phyloP scores from a whole-genome alignment of 2,797 vertebrate species.

The Distichodus sexfasciatus region DNA sequence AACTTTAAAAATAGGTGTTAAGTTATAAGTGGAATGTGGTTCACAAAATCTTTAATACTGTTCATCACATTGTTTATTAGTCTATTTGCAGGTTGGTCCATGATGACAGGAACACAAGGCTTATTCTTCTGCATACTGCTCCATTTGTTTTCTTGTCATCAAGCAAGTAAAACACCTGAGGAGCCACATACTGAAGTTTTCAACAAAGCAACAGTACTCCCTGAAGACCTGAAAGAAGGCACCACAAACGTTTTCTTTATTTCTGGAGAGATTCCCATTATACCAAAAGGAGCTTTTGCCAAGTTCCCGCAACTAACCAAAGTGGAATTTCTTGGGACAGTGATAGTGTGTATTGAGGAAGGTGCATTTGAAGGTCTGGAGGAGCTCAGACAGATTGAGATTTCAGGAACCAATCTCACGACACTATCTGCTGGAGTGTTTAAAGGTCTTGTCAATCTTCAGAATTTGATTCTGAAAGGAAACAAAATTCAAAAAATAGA shows the following conservation, averaged over 20 bases:
- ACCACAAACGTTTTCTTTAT: slow-evolving; percentile 72
- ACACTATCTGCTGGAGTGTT: slow-evolving; percentile 70
- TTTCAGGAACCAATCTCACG: slow-evolving; percentile 63
- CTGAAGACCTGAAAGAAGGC: slow-evolving; percentile 48
- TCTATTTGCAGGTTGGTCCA: slow-evolving; percentile 6
- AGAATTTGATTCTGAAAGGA: slow-evolving; percentile 65
- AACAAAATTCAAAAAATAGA: slow-evolving; percentile 67
- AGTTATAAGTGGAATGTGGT: background rate
- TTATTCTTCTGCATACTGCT: slow-evolving; percentile 49
- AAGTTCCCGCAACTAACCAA: slow-evolving; percentile 65
- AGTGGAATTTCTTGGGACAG: slow-evolving; percentile 69
- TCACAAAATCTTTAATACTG: background rate
- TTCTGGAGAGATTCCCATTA: slow-evolving; percentile 59
- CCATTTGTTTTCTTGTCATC: slow-evolving; percentile 45
- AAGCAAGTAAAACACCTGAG: background rate
- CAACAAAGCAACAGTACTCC: slow-evolving; percentile 60
- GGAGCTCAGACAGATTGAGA: slow-evolving; percentile 63
- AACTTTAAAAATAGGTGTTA: too few relatives aligned
- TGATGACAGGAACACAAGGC: background rate
- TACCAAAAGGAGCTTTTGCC: slow-evolving; percentile 70
- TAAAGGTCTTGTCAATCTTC: slow-evolving; percentile 65
- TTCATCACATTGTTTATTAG: background rate
- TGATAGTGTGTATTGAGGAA: slow-evolving; percentile 63
- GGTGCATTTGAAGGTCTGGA: slow-evolving; percentile 76
- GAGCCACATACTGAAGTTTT: slow-evolving; percentile 56